Evolutionary conservation across 2,888 invertebrate species (phyloP), one percentile per base, ranked within the genome.

Genomic region (Cataglyphis albicans): DNA sequence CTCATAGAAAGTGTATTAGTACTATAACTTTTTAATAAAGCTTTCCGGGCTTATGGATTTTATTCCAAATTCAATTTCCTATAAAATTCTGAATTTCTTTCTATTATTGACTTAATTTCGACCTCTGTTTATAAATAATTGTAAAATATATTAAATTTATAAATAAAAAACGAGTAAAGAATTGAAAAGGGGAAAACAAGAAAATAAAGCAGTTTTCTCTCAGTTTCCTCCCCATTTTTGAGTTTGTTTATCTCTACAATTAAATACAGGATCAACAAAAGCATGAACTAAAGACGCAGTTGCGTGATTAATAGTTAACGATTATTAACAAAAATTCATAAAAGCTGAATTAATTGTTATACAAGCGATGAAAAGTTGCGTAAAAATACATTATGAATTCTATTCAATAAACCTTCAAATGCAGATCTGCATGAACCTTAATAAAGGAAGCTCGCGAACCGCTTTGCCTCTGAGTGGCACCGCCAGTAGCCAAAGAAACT

Each of bases 401-500:
- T 25, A n/a, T 18, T 32, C 18, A 5, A 10, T 63, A 10, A 15
- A 3, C 10, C 18, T 73, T 57, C 29, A 41, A 73, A 15, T 35
- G 9, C 21, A 55, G 55, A 41, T 7, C 5, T 7, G 38, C 18
- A 9, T n/a, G 25, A 73, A 35, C n/a, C 48, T 64, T 18, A 15
- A n/a, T 55, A 55, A 3, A 3, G 32, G 0, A 18, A 6, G 3
- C 55, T 55, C 10, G n/a, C 29, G 55, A 7, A 12, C 6, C 52
- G 25, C 29, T 52, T 76, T 67, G 38, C 55, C n/a, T 25, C 25
- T 2, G 25, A 76, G 55, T 55, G 29, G 18, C 25, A 18, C 57
- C 55, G 68, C 65, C 59, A 41, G 55, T 21, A 82, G 70, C 82
- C 65, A 52, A 63, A 38, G 59, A 12, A 48, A 70, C 41, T 59